These are phyloP conservation scores for Jacana jacana DNA, from an alignment of 2,113 vertebrate species.

Conservation along the genomic window DNA sequence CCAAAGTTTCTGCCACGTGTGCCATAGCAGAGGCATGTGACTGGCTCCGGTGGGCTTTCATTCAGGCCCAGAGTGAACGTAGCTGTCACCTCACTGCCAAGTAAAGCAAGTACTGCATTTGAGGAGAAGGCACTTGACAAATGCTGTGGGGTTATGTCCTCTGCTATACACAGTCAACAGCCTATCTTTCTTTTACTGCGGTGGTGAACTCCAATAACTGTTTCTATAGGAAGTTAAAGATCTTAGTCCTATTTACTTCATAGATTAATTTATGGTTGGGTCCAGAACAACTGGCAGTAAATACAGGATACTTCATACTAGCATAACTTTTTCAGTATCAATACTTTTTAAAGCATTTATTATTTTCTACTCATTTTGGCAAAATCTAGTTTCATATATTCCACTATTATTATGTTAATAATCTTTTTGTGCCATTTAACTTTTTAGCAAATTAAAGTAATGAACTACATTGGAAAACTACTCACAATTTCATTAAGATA, in stretches of 20 bases:
- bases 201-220: neutral
- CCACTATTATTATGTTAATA: slow-evolving; percentile 3
- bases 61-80: neutral
- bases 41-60: neutral
- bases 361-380: neutral
- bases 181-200: neutral
- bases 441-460: slow-evolving; percentile 38
- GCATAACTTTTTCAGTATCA: neutral
- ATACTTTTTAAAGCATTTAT: neutral
- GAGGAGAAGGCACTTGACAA: neutral
- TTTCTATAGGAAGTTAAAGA: neutral
- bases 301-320: neutral
- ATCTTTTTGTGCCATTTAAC: slow-evolving; percentile 6
- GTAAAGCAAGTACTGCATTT: no score
- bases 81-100: neutral
- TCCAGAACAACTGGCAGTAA: neutral
- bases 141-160: neutral
- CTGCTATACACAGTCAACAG: neutral
- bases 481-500: slow-evolving; percentile 29
- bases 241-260: neutral
- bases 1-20: neutral
- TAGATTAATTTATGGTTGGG: neutral
- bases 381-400: neutral
- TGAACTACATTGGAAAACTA: slow-evolving; percentile 21
- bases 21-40: neutral